Evolutionary conservation across 64 coral and sea anemone genomes (phyloP), one percentile per base, ranked within the genome.

Genomic region (Pocillopora verrucosa): DNA sequence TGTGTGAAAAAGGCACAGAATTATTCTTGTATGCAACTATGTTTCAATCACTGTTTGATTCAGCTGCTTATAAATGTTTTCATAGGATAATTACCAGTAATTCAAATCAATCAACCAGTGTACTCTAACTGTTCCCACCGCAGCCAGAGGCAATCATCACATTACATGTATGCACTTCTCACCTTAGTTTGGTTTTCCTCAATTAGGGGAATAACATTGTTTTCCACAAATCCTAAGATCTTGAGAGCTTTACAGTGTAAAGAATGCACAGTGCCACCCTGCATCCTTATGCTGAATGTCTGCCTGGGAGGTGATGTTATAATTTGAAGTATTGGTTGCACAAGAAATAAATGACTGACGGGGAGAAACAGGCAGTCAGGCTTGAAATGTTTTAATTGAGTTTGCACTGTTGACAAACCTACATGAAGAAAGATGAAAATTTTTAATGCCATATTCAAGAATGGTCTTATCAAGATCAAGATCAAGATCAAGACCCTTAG

Each of bases 241-340:
- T 85, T 36, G 57, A 76, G 56, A 88, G 68, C 74, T 88, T 74
- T 22, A 34, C 25, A 16, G 69, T 69, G 70, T 67, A 65, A 15
- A 76, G 86, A 59, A 56, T 79, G 58, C 41, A 3, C 41, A 51
- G 41, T 51, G 45, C 61, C 17, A 13, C 36, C 58, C 22, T 15
- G 20, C 35, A 62, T 37, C 87, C 36, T 56, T 3, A 36, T 35
- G 61, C 69, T 82, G 56, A 56, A 88, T n/a, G 24, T 57, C 19
- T 89, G 78, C 17, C 56, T 84, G 20, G 38, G 56, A 35, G 85
- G 77, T 12, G 86, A 62, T 22, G 86, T 60, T 51, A 88, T 87
- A 26, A 93, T 83, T 37, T 89, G 91, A 56, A 93, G 91, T 56
- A 76, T 76, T 51, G 91, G 91, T 37, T 89, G 78, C 76, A 93